Conservation (phyloP, 2,113 vertebrate genomes). For the Hepsetus odoe region DNA sequence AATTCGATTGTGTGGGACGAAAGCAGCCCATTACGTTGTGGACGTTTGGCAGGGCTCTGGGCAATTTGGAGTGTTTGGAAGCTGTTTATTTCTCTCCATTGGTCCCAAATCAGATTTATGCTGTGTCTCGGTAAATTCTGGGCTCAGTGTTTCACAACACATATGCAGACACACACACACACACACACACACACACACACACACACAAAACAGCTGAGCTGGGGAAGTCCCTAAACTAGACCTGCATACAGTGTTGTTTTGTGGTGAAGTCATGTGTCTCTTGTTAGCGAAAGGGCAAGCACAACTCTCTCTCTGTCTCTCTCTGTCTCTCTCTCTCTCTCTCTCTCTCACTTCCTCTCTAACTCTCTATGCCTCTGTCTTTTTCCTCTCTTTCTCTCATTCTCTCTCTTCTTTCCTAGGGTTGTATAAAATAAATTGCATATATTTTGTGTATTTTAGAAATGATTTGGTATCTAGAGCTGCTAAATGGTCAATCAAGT, state of each 20-base stretch:
- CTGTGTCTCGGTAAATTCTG: constrained; percentile 41
- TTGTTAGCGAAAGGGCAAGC: background rate
- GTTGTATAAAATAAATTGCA: too few relatives aligned
- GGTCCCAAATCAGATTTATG: constrained; percentile 58
- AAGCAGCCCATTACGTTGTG: constrained; percentile 47
- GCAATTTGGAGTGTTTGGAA: constrained; percentile 58
- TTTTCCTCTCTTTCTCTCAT: background rate
- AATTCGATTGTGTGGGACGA: constrained; percentile 59
- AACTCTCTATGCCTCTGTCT: background rate
- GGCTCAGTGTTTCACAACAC: constrained; percentile 5
- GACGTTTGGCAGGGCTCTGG: constrained; percentile 49
- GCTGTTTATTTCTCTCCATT: constrained; percentile 62
- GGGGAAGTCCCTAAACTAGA: constrained; percentile 15
- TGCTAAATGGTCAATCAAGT: too few relatives aligned
- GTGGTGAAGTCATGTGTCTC: constrained; percentile 23
- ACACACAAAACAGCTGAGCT: constrained; percentile 4
- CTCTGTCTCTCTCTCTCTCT: background rate
- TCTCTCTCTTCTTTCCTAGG: too few relatives aligned
- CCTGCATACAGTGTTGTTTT: constrained; percentile 3
- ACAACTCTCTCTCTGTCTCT: background rate
- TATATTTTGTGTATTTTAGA: too few relatives aligned
- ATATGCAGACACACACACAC: background rate
- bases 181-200: constrained; percentile 7
- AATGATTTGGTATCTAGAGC: too few relatives aligned
- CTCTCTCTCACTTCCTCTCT: background rate